A percentile compares a stretch with the other conserved stretches of the same genome.
Conservation (phyloP, 1,140 invertebrate genomes). For the Zaprionus vittiger region DNA sequence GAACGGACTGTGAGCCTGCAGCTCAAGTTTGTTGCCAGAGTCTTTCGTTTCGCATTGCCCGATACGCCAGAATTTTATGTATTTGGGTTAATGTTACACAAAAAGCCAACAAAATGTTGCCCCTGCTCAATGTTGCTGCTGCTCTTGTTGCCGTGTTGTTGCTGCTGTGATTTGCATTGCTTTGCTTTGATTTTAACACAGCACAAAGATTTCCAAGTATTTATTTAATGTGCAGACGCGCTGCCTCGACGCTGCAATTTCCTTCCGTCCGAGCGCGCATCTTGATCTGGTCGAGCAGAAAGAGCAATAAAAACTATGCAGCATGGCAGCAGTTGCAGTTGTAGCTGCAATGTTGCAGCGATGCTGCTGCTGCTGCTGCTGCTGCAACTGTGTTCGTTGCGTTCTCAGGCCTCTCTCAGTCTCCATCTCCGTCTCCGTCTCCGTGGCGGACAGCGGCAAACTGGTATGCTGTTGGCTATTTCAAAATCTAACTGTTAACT, state of each 20-base stretch:
- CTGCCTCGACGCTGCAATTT: conserved; percentile 64
- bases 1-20: conserved; percentile 41
- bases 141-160: conserved; percentile 8
- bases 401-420: conserved; percentile 62
- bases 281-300: conserved; percentile 55
- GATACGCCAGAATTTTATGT: conserved; percentile 66
- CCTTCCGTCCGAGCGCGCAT: conserved; percentile 71
- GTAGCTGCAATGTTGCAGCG: conserved; percentile 17
- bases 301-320: conserved; percentile 35
- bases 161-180: conserved; percentile 58
- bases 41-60: conserved; percentile 50
- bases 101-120: conserved; percentile 35
- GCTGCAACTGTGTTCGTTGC: conserved; percentile 32
- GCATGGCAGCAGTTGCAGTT: background rate
- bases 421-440: too few species aligned
- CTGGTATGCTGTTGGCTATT: conserved; percentile 79
- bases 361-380: background rate
- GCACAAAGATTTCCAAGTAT: conserved; percentile 68
- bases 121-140: background rate
- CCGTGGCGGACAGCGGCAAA: conserved; percentile 35
- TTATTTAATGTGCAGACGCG: conserved; percentile 73
- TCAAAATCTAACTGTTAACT: conserved; percentile 83
- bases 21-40: conserved; percentile 65
- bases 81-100: conserved; percentile 82
- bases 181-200: conserved; percentile 79